Percentiles rank a stretch among this genome's conserved stretches.
phyloP scores from a whole-genome alignment of 2,797 vertebrate species.

The Lepilemur ruficaudatus region DNA sequence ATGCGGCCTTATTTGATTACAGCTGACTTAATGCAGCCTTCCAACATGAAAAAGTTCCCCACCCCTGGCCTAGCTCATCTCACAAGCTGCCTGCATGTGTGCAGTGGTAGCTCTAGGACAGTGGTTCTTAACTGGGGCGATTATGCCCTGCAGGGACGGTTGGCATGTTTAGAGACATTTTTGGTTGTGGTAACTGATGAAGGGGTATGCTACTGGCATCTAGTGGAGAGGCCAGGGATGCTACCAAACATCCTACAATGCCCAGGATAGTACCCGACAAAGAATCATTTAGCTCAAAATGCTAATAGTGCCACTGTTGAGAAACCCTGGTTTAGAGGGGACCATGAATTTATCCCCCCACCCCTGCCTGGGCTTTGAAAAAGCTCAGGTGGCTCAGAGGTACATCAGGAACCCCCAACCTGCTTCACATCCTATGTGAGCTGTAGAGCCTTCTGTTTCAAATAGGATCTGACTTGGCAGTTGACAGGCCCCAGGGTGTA shows the following conservation, averaged over 20 bases:
- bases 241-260: background rate
- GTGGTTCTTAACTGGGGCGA: background rate
- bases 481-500: background rate
- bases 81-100: background rate
- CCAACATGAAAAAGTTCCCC: background rate
- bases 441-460: background rate
- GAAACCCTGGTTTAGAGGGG: background rate
- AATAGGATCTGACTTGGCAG: slow-evolving; percentile 16
- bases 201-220: background rate
- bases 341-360: background rate
- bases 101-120: background rate
- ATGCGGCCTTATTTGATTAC: background rate
- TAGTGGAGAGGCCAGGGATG: background rate
- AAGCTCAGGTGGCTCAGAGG: slow-evolving; percentile 20
- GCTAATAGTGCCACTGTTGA: background rate
- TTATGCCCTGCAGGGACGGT: background rate
- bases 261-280: background rate
- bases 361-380: background rate
- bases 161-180: slow-evolving; percentile 3
- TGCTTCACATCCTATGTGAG: background rate
- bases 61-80: background rate
- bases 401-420: background rate
- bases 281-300: background rate
- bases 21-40: background rate
- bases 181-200: background rate